A percentile compares a stretch with the other conserved stretches of the same genome.
Conservation (phyloP, 35 echinoderm and acorn worm species). For the Holothuria glaberrima region DNA sequence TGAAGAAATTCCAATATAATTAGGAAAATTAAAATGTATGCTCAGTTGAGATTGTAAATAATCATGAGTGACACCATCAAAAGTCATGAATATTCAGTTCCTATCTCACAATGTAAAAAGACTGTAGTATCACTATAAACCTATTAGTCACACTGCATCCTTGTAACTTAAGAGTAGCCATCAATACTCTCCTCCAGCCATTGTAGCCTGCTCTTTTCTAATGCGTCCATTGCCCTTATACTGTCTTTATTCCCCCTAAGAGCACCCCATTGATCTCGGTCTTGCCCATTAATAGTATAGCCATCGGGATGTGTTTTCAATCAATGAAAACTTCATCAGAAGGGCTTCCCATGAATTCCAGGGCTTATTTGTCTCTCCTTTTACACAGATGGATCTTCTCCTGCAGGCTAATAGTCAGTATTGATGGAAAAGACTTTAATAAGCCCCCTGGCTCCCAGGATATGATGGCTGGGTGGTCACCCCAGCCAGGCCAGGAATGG, state of each 20-base stretch:
- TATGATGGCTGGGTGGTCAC: too few relatives aligned
- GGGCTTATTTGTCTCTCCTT: background rate
- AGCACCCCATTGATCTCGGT: constrained; percentile 5
- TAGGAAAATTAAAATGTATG: too few relatives aligned
- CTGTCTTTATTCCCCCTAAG: constrained; percentile 21
- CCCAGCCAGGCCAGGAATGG: too few relatives aligned
- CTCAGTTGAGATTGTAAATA: too few relatives aligned
- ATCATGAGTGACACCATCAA: too few relatives aligned
- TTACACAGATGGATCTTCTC: too few relatives aligned
- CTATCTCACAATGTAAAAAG: too few relatives aligned
- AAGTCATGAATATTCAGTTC: too few relatives aligned
- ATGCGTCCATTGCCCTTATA: constrained; percentile 19
- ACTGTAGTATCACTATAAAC: background rate
- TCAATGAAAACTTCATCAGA: constrained; percentile 22
- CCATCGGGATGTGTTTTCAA: constrained; percentile 2
- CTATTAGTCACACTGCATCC: constrained; percentile 39
- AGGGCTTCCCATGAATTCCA: constrained; percentile 5
- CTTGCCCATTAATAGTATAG: constrained; percentile 15
- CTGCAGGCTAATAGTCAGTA: too few relatives aligned
- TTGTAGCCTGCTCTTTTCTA: background rate
- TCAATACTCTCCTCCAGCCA: background rate
- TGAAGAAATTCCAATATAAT: too few relatives aligned
- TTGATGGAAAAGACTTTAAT: too few relatives aligned
- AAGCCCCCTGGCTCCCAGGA: too few relatives aligned
- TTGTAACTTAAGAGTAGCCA: constrained; percentile 9